Evolutionary conservation across 2,797 vertebrate species (phyloP).

Genomic region (Simalia tracyae): DNA sequence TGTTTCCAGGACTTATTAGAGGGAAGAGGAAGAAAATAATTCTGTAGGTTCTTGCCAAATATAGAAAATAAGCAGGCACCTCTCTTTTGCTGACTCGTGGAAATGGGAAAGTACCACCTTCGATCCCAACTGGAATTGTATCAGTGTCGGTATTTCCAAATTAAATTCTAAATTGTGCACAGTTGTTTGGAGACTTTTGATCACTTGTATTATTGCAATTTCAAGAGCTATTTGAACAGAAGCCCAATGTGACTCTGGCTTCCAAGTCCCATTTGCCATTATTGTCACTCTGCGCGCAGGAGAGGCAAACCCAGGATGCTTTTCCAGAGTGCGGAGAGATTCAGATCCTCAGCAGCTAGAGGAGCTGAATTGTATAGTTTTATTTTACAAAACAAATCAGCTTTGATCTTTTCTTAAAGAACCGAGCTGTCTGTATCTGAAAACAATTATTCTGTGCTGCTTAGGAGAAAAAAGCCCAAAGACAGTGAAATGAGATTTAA

Average conservation of each 20-base stretch:
- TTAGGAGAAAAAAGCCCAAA: not conserved
- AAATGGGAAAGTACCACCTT: slow-evolving; percentile 59
- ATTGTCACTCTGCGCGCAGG: slow-evolving; percentile 72
- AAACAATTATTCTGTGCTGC: not conserved
- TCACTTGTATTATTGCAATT: slow-evolving; percentile 75
- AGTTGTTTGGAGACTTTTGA: slow-evolving; percentile 79
- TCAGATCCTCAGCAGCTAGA: slow-evolving; percentile 39
- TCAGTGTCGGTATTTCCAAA: slow-evolving; percentile 73
- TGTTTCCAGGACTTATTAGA: slow-evolving; percentile 16
- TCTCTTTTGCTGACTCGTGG: slow-evolving; percentile 23
- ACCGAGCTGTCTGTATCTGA: not conserved
- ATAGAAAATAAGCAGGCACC: slow-evolving; percentile 22
- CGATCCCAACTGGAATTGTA: slow-evolving; percentile 78
- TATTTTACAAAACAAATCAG: slow-evolving; percentile 14
- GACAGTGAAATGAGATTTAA: not conserved
- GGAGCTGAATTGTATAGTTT: slow-evolving; percentile 36
- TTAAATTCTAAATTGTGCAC: slow-evolving; percentile 80
- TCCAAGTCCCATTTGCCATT: slow-evolving; percentile 80
- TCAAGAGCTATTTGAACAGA: slow-evolving; percentile 81
- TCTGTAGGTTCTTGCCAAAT: not conserved
- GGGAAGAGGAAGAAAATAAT: not conserved
- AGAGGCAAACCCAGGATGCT: slow-evolving; percentile 71
- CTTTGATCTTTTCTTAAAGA: slow-evolving; percentile 11
- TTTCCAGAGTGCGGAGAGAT: slow-evolving; percentile 61
- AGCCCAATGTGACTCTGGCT: slow-evolving; percentile 79